A percentile compares a stretch with the other conserved stretches of the same genome.
phyloP scores from a whole-genome alignment of 2,797 vertebrate genomes.

The Karalla daura region DNA sequence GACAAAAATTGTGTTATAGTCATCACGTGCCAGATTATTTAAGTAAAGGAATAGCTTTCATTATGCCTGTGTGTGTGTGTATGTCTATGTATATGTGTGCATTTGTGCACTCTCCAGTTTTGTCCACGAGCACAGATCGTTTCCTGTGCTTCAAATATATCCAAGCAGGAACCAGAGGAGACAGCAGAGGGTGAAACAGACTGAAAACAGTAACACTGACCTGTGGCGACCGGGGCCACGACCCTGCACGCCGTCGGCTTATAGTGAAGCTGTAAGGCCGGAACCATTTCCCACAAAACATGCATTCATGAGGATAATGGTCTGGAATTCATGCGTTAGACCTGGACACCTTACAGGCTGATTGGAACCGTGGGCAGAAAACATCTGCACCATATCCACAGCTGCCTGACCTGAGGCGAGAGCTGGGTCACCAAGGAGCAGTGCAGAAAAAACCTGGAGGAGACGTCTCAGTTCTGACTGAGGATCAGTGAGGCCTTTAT shows the following conservation, averaged over 20 bases:
- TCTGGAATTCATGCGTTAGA: constrained; percentile 64
- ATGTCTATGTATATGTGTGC: constrained; percentile 36
- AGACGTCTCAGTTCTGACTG: constrained; percentile 27
- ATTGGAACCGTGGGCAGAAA: constrained; percentile 48
- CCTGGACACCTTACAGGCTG: constrained; percentile 25
- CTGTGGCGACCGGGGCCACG: constrained; percentile 35
- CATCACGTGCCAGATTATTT: constrained; percentile 58
- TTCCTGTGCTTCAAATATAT: constrained; percentile 48
- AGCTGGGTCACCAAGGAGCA: constrained; percentile 24
- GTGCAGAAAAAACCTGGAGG: constrained; percentile 22
- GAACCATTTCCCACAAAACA: constrained; percentile 52
- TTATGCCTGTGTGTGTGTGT: constrained; percentile 27
- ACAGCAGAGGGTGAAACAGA: constrained; percentile 40
- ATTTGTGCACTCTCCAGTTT: constrained; percentile 80
- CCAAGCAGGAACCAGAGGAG: constrained; percentile 42
- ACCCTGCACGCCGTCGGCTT: constrained; percentile 19
- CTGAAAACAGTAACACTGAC: constrained; percentile 34
- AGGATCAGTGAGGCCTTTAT: constrained; percentile 35
- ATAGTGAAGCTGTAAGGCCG: constrained; percentile 51
- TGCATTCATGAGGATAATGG: constrained; percentile 64
- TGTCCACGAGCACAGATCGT: constrained; percentile 66
- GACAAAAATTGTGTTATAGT: constrained; percentile 29
- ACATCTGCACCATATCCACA: constrained; percentile 4
- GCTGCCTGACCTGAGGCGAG: constrained; percentile 34
- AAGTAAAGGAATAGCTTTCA: constrained; percentile 55